Evolutionary conservation across 2,888 invertebrate genomes (phyloP).

Genomic region (Scaptomyza cyrtandrae): DNA sequence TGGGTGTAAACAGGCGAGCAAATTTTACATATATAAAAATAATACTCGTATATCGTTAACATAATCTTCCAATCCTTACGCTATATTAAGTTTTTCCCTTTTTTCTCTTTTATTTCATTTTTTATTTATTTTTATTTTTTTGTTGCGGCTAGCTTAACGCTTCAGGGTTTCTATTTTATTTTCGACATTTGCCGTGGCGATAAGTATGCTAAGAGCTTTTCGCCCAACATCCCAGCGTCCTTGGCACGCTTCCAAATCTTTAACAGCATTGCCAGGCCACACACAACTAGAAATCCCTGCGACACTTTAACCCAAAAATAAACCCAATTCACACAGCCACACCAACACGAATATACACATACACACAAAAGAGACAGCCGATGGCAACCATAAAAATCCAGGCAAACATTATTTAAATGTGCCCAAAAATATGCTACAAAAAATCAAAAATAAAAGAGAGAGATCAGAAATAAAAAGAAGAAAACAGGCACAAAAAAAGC

Average conservation of each 20-base stretch:
- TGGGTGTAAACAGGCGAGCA: neutral
- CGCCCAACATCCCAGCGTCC: constrained; percentile 32
- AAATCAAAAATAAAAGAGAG: constrained; percentile 25
- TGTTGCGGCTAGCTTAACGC: constrained; percentile 27
- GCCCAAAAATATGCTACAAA: constrained; percentile 62
- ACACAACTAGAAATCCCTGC: constrained; percentile 55
- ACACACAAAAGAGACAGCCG: constrained; percentile 28
- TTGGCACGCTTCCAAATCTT: constrained; percentile 53
- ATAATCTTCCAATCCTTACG: constrained; percentile 36
- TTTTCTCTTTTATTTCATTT: neutral
- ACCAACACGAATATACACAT: neutral
- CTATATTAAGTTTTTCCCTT: constrained; percentile 9
- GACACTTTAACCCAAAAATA: constrained; percentile 58
- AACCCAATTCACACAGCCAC: constrained; percentile 44
- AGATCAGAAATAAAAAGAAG: neutral
- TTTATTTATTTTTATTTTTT: too few relatives aligned
- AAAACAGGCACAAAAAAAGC: constrained; percentile 31
- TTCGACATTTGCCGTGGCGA: constrained; percentile 41
- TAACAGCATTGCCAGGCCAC: constrained; percentile 37
- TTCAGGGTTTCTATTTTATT: constrained; percentile 37
- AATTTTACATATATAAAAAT: neutral
- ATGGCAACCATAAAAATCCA: constrained; percentile 59
- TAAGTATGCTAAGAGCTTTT: constrained; percentile 55
- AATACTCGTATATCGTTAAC: constrained; percentile 22
- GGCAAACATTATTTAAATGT: constrained; percentile 73